A percentile compares a stretch with the other conserved stretches of the same genome.
Evolutionary conservation across 2,888 invertebrate genomes (phyloP).

Genomic region (Eupithecia exiguata): DNA sequence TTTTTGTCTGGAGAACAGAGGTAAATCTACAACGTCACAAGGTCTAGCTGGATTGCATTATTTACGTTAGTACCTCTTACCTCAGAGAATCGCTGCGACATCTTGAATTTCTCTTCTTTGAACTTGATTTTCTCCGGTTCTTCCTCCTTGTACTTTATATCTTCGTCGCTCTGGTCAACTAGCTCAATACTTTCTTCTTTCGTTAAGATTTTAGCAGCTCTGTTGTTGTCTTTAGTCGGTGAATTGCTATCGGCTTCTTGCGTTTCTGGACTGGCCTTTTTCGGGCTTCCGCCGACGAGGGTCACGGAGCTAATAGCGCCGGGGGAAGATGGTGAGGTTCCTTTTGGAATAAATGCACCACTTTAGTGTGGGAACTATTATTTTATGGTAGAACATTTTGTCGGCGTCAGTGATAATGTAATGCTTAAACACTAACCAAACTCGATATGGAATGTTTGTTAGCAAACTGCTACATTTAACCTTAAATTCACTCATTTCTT

Average conservation of each 20-base stretch:
- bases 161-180: conserved; percentile 77
- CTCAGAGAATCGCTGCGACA: conserved; percentile 78
- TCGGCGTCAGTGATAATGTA: neutral
- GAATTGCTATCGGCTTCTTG: conserved; percentile 58
- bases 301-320: conserved; percentile 90
- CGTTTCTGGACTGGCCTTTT: conserved; percentile 65
- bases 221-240: conserved; percentile 68
- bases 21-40: conserved; percentile 19
- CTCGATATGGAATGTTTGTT: no score
- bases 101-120: conserved; percentile 77
- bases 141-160: conserved; percentile 75
- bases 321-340: conserved; percentile 86
- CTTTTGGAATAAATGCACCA: conserved; percentile 46
- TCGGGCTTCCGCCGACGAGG: conserved; percentile 86
- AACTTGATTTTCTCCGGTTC: conserved; percentile 72
- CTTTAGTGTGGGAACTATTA: neutral
- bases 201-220: conserved; percentile 60
- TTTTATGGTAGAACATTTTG: neutral
- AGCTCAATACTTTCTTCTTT: conserved; percentile 79
- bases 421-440: no score
- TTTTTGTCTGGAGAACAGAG: neutral
- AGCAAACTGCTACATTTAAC: no score
- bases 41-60: conserved; percentile 20
- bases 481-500: no score
- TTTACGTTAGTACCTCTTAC: conserved; percentile 50